Conservation (phyloP, 2,888 invertebrate species). For the Tuberolachnus salignus region DNA sequence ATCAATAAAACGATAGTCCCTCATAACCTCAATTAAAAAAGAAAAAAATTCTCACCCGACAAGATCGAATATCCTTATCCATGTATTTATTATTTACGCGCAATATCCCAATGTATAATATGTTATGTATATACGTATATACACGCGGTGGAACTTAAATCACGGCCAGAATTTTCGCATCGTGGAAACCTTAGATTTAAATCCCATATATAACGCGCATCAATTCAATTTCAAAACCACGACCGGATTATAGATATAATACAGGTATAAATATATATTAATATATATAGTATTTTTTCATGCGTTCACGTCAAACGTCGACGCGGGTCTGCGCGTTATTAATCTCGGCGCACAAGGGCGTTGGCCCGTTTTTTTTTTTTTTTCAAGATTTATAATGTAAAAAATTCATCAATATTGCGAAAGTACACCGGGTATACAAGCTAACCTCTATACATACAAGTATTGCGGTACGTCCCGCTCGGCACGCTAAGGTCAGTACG, state of each 20-base stretch:
- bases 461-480: background rate
- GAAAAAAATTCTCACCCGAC: no score
- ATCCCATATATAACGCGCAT: no score
- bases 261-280: background rate
- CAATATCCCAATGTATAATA: no score
- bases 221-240: background rate
- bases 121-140: no score
- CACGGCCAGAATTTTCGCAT: slow-evolving; percentile 40
- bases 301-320: slow-evolving; percentile 33
- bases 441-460: background rate
- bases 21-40: no score
- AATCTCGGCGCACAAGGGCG: slow-evolving; percentile 33
- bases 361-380: slow-evolving; percentile 7
- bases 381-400: background rate
- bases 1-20: no score
- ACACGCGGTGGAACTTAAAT: slow-evolving; percentile 6
- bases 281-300: background rate
- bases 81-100: no score
- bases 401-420: slow-evolving; percentile 48
- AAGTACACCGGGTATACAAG: background rate
- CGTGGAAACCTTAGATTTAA: slow-evolving; percentile 45
- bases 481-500: slow-evolving; percentile 16
- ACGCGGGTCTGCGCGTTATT: background rate
- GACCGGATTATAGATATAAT: slow-evolving; percentile 20
- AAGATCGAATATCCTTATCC: no score